Evolutionary conservation across 2,797 vertebrate genomes (phyloP).

Genomic region (Margarornis squamiger): DNA sequence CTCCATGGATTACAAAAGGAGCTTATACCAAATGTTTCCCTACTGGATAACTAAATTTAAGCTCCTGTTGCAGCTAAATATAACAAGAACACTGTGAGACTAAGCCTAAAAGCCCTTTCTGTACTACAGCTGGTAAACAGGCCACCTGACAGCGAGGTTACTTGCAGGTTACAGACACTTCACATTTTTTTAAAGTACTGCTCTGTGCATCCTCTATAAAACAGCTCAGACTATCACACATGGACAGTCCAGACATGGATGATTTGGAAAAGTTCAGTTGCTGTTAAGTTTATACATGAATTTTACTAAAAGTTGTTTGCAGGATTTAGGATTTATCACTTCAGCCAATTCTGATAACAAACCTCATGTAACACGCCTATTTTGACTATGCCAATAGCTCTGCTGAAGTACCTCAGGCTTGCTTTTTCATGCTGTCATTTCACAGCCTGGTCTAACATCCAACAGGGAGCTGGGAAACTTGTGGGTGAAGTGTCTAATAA

Average conservation of each 20-base stretch:
- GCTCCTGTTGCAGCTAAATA: neutral
- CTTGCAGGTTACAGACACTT: neutral
- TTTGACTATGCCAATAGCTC: neutral
- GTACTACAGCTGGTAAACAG: neutral
- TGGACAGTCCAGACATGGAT: neutral
- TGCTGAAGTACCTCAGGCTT: neutral
- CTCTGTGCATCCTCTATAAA: neutral
- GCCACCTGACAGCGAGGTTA: neutral
- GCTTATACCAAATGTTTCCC: neutral
- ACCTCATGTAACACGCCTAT: neutral
- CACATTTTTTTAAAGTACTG: neutral
- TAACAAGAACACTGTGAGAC: neutral
- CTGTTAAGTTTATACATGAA: neutral
- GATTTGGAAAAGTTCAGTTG: neutral
- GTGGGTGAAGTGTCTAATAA: neutral
- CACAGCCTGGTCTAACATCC: neutral
- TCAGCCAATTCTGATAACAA: neutral
- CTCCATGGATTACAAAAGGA: neutral
- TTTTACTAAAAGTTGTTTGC: neutral
- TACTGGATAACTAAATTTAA: neutral
- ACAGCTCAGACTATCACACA: neutral
- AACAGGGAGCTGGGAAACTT: neutral
- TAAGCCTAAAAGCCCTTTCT: constrained; percentile 6
- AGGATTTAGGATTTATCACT: neutral
- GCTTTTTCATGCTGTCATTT: neutral